Evolutionary conservation across 1,140 invertebrate species (phyloP).

Genomic region (Saccostrea echinata): DNA sequence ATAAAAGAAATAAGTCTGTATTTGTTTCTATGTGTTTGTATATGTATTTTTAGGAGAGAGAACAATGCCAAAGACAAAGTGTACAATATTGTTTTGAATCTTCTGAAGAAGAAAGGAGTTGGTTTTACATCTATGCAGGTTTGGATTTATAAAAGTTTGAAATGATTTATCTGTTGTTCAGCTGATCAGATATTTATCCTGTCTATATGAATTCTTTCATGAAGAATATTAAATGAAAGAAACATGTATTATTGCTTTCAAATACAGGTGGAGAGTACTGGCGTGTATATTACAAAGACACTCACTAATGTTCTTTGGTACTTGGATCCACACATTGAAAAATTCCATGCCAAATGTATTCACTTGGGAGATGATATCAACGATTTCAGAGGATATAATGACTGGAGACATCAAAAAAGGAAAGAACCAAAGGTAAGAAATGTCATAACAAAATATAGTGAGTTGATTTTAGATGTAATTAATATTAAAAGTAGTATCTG

Average conservation of each 20-base stretch:
- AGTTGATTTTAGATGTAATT: too few relatives aligned
- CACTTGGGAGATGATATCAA: background rate
- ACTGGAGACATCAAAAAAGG: too few relatives aligned
- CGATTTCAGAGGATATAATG: constrained; percentile 42
- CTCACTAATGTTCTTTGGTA: constrained; percentile 38
- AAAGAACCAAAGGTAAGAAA: too few relatives aligned
- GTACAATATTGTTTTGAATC: background rate
- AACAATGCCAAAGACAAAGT: constrained; percentile 28
- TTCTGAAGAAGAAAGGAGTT: constrained; percentile 33
- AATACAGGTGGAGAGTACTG: constrained; percentile 22
- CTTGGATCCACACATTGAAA: constrained; percentile 45
- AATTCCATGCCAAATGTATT: constrained; percentile 33
- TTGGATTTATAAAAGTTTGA: background rate
- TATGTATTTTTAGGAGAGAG: constrained; percentile 30
- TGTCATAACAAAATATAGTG: too few relatives aligned
- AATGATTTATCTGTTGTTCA: background rate
- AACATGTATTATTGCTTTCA: background rate
- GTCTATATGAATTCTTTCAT: background rate
- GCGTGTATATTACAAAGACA: constrained; percentile 23
- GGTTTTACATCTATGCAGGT: constrained; percentile 38
- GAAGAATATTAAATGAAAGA: background rate
- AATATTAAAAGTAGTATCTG: too few relatives aligned
- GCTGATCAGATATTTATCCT: background rate
- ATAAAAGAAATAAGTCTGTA: background rate
- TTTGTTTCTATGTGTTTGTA: background rate